Evolutionary conservation across 1,140 invertebrate genomes (phyloP), one percentile per base, ranked within the genome.

Genomic region (Dufourea novaeangliae): DNA sequence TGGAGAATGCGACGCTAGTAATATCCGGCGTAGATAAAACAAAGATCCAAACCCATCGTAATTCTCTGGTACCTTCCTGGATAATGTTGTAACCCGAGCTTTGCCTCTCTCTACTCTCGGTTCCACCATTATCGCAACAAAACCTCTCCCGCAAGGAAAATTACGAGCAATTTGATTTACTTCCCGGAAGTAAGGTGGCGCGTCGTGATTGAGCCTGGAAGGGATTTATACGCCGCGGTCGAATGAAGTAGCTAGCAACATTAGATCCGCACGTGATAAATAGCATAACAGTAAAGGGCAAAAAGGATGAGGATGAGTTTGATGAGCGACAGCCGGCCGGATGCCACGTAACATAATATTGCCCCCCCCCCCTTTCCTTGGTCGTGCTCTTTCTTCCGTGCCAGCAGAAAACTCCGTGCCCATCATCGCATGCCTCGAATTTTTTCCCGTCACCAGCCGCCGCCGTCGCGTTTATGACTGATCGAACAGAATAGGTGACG

Each of bases 81-180:
- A 83, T 83, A 83, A 83, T 77, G 68, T 63, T 68, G 70, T 83
- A 83, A 83, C 82, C 75, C 82, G 66, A 64, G 59, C 80, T 69
- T 76, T 37, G 27, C 39, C 64, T 46, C 62, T 56, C 25, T 27
- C 57, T n/a, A n/a, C n/a, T n/a, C n/a, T n/a, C n/a, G n/a, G n/a
- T 32, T 46, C 37, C 25, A 37, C 44, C 67, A 74, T 83, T 83
- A 83, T 75, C 82, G 67, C 72, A 74, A 83, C 80, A 83, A 79
- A 83, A 83, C 63, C 41, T 34, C 29, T 10, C 22, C n/a, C n/a
- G 22, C 8, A n/a, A 69, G 59, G 61, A 73, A 78, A 83, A 83
- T 83, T 83, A 83, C 76, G 80, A 74, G 82, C 76, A 72, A 79
- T 82, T 84, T 84, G 81, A 83, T 83, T 84, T 83, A 84, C 83